These are phyloP conservation scores for Prionailurus viverrinus DNA, from an alignment of 2,113 vertebrate genomes.

Conservation along the genomic window DNA sequence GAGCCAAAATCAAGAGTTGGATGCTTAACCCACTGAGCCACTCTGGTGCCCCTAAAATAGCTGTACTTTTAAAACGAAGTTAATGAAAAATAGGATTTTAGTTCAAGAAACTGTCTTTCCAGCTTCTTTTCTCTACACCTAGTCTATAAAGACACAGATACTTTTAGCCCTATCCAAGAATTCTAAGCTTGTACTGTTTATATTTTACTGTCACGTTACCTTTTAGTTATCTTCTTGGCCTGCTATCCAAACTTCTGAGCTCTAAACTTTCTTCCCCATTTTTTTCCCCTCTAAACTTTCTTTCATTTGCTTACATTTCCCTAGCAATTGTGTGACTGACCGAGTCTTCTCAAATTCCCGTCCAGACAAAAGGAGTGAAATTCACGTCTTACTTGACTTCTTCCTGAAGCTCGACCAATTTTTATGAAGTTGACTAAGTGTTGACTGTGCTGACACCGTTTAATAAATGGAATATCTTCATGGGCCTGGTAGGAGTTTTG, in stretches of 20 bases:
- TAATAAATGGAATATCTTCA: neutral
- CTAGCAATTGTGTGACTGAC: neutral
- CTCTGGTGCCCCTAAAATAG: neutral
- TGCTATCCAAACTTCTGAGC: neutral
- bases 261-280: neutral
- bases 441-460: neutral
- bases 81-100: constrained; percentile 39
- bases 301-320: constrained; percentile 9
- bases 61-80: neutral
- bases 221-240: neutral
- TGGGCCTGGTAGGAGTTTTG: neutral
- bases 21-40: too few species aligned
- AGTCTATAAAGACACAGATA: neutral
- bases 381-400: neutral
- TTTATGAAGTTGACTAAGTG: neutral
- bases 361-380: neutral
- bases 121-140: neutral
- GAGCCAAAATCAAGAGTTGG: too few species aligned
- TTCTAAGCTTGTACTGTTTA: neutral
- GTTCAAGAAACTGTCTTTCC: constrained; percentile 2
- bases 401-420: neutral
- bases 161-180: neutral
- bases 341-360: neutral
- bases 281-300: neutral
- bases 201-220: neutral